Conservation (phyloP, 2,797 vertebrate species). For the Gephyroberyx darwinii region DNA sequence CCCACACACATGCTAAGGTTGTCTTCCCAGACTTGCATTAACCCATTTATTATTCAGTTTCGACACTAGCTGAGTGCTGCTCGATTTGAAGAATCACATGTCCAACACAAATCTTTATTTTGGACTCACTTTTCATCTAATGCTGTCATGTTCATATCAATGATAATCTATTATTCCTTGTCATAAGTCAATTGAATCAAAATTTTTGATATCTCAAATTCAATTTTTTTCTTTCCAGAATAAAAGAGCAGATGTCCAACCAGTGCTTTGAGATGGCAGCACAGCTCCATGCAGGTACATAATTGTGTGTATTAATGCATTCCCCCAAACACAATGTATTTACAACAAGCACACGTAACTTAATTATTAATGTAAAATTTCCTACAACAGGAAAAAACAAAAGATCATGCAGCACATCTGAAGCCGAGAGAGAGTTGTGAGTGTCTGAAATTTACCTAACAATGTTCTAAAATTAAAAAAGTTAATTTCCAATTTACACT, state of each 20-base stretch:
- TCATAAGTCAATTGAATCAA: neutral
- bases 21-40: neutral
- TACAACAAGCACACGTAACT: neutral
- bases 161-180: neutral
- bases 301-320: neutral
- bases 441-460: conserved; percentile 40
- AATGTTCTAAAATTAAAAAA: neutral
- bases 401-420: conserved; percentile 64
- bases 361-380: conserved; percentile 24
- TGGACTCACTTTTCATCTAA: neutral
- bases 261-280: conserved; percentile 84
- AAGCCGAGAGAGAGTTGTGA: conserved; percentile 78
- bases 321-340: neutral
- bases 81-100: neutral
- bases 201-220: neutral
- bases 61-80: neutral
- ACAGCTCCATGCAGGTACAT: conserved; percentile 76
- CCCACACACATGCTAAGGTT: conserved; percentile 75
- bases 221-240: conserved; percentile 64
- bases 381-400: conserved; percentile 68
- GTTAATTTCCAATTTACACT: too few species aligned
- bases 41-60: neutral
- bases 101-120: neutral
- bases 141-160: neutral
- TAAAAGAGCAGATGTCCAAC: conserved; percentile 82